phyloP scores from a whole-genome alignment of 2,113 vertebrate genomes.

The Neolamprologus hecqui region DNA sequence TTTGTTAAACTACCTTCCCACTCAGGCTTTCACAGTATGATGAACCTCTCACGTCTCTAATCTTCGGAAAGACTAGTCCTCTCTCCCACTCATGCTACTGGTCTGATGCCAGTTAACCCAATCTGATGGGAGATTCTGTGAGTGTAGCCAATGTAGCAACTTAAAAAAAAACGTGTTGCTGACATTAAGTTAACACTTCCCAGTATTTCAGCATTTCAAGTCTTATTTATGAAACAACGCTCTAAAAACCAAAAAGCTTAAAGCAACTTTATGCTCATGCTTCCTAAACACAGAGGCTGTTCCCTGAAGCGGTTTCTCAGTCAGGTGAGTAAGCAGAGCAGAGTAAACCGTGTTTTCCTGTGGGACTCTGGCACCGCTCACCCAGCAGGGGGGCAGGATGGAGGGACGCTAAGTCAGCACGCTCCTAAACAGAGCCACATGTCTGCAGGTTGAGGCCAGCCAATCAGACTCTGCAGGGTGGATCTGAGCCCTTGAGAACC shows the following conservation, averaged over 20 bases:
- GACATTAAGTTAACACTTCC: not conserved
- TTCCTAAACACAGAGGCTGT: not conserved
- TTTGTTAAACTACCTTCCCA: not conserved
- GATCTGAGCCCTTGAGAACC: slow-evolving; percentile 2
- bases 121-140: not conserved
- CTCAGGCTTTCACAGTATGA: not conserved
- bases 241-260: not conserved
- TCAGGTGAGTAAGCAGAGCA: slow-evolving; percentile 31
- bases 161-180: not conserved
- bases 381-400: not conserved
- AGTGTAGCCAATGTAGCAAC: not conserved
- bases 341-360: not conserved
- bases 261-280: not conserved
- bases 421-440: slow-evolving; percentile 60
- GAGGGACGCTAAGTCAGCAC: slow-evolving; percentile 31
- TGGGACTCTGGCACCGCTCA: not conserved
- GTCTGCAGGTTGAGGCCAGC: slow-evolving; percentile 10
- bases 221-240: not conserved
- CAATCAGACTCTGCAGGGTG: not conserved
- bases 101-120: not conserved
- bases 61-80: not conserved
- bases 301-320: not conserved
- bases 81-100: not conserved
- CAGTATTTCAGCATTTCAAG: not conserved
- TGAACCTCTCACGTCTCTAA: not conserved